phyloP scores from a whole-genome alignment of 2,888 invertebrate genomes.

The Eutolmus rufibarbis region DNA sequence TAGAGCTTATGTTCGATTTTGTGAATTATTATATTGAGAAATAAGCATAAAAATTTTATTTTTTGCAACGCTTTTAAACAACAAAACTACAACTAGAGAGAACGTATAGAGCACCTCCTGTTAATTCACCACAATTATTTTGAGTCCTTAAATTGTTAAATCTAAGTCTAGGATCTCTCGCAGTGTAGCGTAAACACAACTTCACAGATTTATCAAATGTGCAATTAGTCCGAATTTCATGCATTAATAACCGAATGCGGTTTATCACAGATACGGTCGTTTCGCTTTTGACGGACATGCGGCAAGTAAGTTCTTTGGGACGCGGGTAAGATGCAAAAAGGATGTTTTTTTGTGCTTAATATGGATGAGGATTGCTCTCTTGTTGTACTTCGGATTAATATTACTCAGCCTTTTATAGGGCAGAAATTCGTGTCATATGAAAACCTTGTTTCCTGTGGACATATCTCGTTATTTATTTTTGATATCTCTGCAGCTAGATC shows the following conservation, averaged over 20 bases:
- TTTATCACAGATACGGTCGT: constrained; percentile 55
- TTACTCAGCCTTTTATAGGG: constrained; percentile 9
- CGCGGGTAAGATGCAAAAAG: neutral
- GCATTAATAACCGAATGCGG: constrained; percentile 59
- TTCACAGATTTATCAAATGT: constrained; percentile 58
- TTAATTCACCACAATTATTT: constrained; percentile 48
- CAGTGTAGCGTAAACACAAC: constrained; percentile 61
- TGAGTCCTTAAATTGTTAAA: constrained; percentile 53
- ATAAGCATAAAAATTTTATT: neutral
- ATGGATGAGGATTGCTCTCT: neutral
- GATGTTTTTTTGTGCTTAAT: neutral
- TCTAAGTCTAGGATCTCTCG: constrained; percentile 62
- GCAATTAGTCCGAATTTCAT: constrained; percentile 59
- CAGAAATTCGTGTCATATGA: constrained; percentile 35
- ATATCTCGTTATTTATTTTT: neutral
- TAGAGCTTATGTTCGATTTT: neutral
- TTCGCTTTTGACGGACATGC: constrained; percentile 57
- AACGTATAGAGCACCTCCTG: constrained; percentile 35
- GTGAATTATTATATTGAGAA: neutral
- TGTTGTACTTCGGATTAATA: neutral
- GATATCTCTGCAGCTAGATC: neutral
- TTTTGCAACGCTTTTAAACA: neutral
- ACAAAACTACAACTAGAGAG: neutral
- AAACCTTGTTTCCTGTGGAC: neutral
- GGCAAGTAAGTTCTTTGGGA: constrained; percentile 53